These are phyloP conservation scores for Ennomos quercinarius DNA, from an alignment of 2,888 invertebrate species.

Conservation along the genomic window DNA sequence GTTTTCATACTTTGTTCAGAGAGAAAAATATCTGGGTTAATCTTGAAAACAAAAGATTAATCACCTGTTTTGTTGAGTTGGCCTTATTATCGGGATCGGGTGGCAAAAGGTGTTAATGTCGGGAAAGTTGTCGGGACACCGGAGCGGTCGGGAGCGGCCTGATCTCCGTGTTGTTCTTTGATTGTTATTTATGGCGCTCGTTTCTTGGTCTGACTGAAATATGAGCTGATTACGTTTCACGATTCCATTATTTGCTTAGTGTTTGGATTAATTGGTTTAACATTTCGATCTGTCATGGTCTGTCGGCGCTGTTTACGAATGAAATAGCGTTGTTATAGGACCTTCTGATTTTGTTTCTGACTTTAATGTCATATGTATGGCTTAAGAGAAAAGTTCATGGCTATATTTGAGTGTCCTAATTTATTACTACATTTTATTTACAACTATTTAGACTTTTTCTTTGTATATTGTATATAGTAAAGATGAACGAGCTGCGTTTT, in stretches of 20 bases:
- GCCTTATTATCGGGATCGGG: conserved; percentile 12
- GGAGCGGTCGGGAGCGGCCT: conserved; percentile 7
- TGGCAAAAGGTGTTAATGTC: conserved; percentile 3
- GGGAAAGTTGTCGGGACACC: conserved; percentile 6
- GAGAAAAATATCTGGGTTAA: conserved; percentile 16
- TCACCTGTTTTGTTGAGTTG: conserved; percentile 20
- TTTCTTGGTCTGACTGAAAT: conserved; percentile 12
- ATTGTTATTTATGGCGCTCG: conserved; percentile 23
- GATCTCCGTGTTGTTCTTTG: conserved; percentile 18
- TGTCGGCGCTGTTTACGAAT: background rate
- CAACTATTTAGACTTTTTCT: too few relatives aligned
- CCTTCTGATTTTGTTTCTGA: too few relatives aligned
- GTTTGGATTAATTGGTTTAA: conserved; percentile 15
- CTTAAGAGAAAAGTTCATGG: too few relatives aligned
- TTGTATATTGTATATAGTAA: too few relatives aligned
- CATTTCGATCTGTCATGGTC: conserved; percentile 5
- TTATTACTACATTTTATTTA: too few relatives aligned
- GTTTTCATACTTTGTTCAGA: conserved; percentile 14
- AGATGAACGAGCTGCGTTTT: too few relatives aligned
- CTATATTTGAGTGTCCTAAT: too few relatives aligned
- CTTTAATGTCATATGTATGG: too few relatives aligned
- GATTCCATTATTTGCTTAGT: conserved; percentile 16
- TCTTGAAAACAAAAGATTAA: conserved; percentile 16
- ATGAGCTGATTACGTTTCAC: conserved; percentile 23
- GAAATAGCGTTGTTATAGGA: too few relatives aligned